Evolutionary conservation across 1,140 invertebrate genomes (phyloP).

Genomic region (Idris sp.): DNA sequence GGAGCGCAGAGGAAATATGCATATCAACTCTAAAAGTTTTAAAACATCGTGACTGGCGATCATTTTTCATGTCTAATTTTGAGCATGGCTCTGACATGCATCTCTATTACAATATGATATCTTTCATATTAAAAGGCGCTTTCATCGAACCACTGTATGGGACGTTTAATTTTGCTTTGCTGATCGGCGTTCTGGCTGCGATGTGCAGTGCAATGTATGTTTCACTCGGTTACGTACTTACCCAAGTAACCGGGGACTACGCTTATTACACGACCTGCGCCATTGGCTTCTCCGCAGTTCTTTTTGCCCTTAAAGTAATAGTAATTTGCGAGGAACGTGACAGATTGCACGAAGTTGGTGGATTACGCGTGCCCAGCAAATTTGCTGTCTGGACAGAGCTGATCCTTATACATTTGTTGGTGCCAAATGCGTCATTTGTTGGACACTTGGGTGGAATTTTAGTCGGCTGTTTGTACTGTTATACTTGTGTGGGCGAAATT

Average conservation of each 20-base stretch:
- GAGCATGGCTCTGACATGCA: slow-evolving; percentile 86
- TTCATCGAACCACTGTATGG: slow-evolving; percentile 81
- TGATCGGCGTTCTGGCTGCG: slow-evolving; percentile 80
- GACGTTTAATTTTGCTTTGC: slow-evolving; percentile 79
- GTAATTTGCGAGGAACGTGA: slow-evolving; percentile 77
- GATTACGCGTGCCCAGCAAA: slow-evolving; percentile 80
- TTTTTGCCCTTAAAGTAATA: slow-evolving; percentile 85
- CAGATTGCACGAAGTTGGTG: slow-evolving; percentile 75
- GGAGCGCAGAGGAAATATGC: slow-evolving; percentile 80
- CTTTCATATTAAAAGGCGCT: slow-evolving; percentile 83
- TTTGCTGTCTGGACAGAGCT: slow-evolving; percentile 84
- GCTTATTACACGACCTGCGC: slow-evolving; percentile 80
- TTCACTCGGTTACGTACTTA: slow-evolving; percentile 71
- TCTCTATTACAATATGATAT: slow-evolving; percentile 87
- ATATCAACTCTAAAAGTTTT: slow-evolving; percentile 80
- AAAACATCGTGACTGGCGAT: slow-evolving; percentile 79
- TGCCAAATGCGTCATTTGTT: slow-evolving; percentile 81
- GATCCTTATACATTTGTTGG: slow-evolving; percentile 83
- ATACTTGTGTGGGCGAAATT: slow-evolving; percentile 80
- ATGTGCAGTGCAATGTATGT: slow-evolving; percentile 80
- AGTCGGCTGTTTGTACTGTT: slow-evolving; percentile 82
- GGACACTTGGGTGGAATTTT: slow-evolving; percentile 86
- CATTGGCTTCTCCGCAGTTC: slow-evolving; percentile 83
- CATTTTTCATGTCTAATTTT: slow-evolving; percentile 81
- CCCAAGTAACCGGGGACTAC: slow-evolving; percentile 72